phyloP scores from a whole-genome alignment of 2,888 invertebrate genomes.

The Torymus texanus region DNA sequence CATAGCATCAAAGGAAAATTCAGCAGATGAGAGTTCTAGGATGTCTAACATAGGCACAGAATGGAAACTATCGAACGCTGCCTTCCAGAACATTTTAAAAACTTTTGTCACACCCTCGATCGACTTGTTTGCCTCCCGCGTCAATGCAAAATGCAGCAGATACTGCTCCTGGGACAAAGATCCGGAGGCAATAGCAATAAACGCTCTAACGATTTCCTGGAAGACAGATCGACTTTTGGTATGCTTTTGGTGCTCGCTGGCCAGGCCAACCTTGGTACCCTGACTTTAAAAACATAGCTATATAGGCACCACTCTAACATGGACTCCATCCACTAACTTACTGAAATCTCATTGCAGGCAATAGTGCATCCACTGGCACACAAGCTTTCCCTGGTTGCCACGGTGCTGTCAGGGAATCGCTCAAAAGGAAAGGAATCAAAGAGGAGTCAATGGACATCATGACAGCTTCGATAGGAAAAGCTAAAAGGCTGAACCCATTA shows the following conservation, averaged over 20 bases:
- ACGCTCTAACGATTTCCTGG: conserved; percentile 54
- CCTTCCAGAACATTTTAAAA: not conserved
- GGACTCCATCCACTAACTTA: too few relatives aligned
- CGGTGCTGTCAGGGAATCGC: too few relatives aligned
- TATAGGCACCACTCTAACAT: too few relatives aligned
- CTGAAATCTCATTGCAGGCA: too few relatives aligned
- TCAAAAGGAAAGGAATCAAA: too few relatives aligned
- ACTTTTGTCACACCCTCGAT: conserved; percentile 36
- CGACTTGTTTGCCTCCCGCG: conserved; percentile 48
- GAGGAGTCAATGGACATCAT: too few relatives aligned
- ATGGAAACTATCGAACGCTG: not conserved
- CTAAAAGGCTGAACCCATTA: too few relatives aligned
- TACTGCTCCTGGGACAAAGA: conserved; percentile 49
- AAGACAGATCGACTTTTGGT: conserved; percentile 10
- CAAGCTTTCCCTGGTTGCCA: too few relatives aligned
- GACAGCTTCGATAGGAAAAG: too few relatives aligned
- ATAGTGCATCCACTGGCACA: too few relatives aligned
- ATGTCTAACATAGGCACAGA: not conserved
- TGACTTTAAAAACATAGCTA: too few relatives aligned
- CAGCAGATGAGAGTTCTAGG: not conserved
- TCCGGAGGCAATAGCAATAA: conserved; percentile 36
- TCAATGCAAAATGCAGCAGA: conserved; percentile 43
- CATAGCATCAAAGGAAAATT: not conserved
- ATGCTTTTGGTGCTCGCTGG: not conserved
- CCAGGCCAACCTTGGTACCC: too few relatives aligned